Conservation (phyloP, 1,140 invertebrate species). For the Coelopa frigida region DNA sequence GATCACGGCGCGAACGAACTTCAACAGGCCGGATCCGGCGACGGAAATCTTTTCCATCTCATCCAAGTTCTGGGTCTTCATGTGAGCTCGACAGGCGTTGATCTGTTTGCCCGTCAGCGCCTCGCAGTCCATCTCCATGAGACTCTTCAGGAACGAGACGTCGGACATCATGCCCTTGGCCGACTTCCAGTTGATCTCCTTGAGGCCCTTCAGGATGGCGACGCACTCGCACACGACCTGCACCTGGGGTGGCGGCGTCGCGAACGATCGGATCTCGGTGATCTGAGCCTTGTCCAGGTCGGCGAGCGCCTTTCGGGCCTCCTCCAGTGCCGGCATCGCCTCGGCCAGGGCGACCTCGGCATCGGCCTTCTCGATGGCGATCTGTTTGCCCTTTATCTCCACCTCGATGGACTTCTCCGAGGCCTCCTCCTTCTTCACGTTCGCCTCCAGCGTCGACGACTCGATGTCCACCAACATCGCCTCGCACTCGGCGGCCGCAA, state of each 20-base stretch:
- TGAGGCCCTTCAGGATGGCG: constrained; percentile 70
- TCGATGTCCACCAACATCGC: constrained; percentile 40
- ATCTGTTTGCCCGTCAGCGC: constrained; percentile 67
- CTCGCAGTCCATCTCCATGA: constrained; percentile 82
- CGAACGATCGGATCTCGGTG: constrained; percentile 78
- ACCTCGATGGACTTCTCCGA: constrained; percentile 72
- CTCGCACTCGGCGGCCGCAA: constrained; percentile 38
- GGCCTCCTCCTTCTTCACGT: constrained; percentile 68
- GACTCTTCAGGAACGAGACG: constrained; percentile 67
- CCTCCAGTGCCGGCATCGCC: constrained; percentile 73
- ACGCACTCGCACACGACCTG: constrained; percentile 83
- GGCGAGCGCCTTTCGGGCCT: constrained; percentile 67
- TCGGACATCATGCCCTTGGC: constrained; percentile 87
- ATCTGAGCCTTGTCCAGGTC: constrained; percentile 83
- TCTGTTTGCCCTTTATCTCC: constrained; percentile 67
- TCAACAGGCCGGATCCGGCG: constrained; percentile 75
- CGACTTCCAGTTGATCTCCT: constrained; percentile 82
- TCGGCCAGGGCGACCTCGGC: constrained; percentile 69
- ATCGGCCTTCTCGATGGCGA: constrained; percentile 70
- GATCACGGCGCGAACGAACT: constrained; percentile 77
- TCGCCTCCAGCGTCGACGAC: constrained; percentile 56
- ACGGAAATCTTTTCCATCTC: constrained; percentile 70
- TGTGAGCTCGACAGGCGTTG: constrained; percentile 58
- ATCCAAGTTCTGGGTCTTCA: constrained; percentile 62
- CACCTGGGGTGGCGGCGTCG: constrained; percentile 81